These are phyloP conservation scores for Sceloporus tristichus DNA, from an alignment of 2,113 vertebrate genomes.

Conservation along the genomic window DNA sequence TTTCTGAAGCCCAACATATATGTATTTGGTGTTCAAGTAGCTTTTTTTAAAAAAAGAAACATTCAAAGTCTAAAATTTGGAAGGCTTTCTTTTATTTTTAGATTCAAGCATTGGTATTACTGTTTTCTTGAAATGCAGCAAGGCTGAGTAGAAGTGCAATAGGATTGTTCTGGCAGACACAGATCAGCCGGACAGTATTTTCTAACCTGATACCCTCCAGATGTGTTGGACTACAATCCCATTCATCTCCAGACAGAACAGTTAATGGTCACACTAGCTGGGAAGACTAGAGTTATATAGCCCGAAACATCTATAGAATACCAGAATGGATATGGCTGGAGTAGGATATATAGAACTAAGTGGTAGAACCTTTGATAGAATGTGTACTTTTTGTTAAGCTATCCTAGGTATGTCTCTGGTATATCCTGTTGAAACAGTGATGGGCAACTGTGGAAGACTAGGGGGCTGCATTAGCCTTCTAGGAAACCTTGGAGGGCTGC, in stretches of 20 bases:
- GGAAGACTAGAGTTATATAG: too few species aligned
- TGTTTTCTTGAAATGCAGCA: too few species aligned
- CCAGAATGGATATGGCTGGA: too few species aligned
- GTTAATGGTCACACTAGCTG: background rate
- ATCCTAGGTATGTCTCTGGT: too few species aligned
- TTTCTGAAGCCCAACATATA: background rate
- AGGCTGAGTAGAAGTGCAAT: background rate
- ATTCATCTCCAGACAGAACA: background rate
- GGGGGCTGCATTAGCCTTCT: too few species aligned
- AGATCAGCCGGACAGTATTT: background rate
- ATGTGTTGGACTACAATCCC: background rate
- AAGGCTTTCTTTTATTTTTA: background rate
- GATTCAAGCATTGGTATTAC: background rate
- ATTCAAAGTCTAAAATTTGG: background rate
- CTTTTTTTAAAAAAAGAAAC: background rate
- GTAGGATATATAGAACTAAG: too few species aligned
- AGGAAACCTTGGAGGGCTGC: too few species aligned
- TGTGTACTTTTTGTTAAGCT: too few species aligned
- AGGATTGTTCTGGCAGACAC: background rate
- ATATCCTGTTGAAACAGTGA: too few species aligned
- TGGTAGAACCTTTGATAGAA: too few species aligned
- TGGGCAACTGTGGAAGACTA: too few species aligned
- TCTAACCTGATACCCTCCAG: background rate
- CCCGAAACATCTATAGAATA: too few species aligned
- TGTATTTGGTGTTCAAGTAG: background rate